Base-by-base conservation (phyloP, 2,797 vertebrate species). In the Odontamblyopus lacepedii region DNA sequence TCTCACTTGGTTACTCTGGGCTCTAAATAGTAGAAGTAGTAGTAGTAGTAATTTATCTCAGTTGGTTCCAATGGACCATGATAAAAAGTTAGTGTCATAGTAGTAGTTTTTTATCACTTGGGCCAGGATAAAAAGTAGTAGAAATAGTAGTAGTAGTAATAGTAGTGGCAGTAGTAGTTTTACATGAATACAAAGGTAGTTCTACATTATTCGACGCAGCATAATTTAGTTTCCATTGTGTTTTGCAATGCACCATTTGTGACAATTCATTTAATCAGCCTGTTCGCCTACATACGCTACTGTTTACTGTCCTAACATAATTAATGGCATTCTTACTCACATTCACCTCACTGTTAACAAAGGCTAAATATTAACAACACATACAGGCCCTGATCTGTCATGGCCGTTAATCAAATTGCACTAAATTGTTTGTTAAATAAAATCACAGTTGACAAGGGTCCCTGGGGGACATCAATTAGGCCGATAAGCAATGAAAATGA, bases 401-500 rank as follows among this genome's bases (percentile, higher is more conserved):
- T 92, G 89, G 90, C 81, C 87, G 87, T 87, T 91, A 82, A 92
- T 94, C 92, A 92, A 91, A 93, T 83, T 83, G 89, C 80, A 89
- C 81, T 82, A 91, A 92, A 93, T 88, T 91, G 92, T 94, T 94
- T 92, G 88, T 90, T 71, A 90, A 92, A 93, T 89, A 83, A 85
- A 89, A 93, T 93, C 86, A 89, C 35, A 63, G 78, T 74, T 67
- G 75, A 80, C 83, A 78, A n/a, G 83, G 84, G 85, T 78, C 85
- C 44, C 80, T 61, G 72, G 78, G 82, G 81, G 88, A 85, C 89
- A 87, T 91, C 90, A 91, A 91, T 94, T 94, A 93, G 62, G 70
- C 75, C 81, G 93, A 94, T 94, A 94, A 92, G 90, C 83, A 85
- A 92, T 87, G 71, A 88, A 92, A 94, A 93, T 89, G 87, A 92